Base-by-base conservation (phyloP, 2,888 invertebrate genomes). In the Chelonus formosanus region DNA sequence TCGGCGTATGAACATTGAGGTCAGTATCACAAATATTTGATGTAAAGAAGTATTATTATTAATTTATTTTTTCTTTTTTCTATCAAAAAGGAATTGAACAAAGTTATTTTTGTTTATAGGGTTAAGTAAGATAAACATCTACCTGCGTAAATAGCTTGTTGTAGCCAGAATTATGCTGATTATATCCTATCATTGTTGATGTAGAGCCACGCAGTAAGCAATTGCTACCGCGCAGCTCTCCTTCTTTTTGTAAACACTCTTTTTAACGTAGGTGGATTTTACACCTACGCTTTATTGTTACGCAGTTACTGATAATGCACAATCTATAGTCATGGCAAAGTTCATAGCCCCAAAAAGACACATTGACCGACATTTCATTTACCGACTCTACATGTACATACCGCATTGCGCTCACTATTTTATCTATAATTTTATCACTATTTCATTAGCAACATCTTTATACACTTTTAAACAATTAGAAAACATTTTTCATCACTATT, bases 131-230 rank as follows among this genome's bases (percentile, higher is more conserved):
- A 20, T 20, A 20, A 20, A 20, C 20, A 20, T 34, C 60, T 85
- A 92, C 92, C 92, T 92, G 92, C 69, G 92, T 91, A 81, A 92
- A 92, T 83, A 92, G 89, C 88, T 92, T 92, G 88, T 92, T 92
- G 88, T 92, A 92, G 84, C 92, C 92, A 83, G 91, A 89, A 85
- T 88, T 90, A 85, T 89, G 90, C 87, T 88, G 90, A 87, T 89
- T 90, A 88, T 91, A 92, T 79, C 90, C 90, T 88, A 92, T 91
- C 90, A 91, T 91, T 77, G 83, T 83, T 83, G 75, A 71, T 57
- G 64, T 62, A 71, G 65, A 67, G 68, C 57, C 71, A 61, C 62
- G 60, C 59, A 67, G 67, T 62, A 44, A 63, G 7, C 45, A 62
- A 66, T 50, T 43, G 56, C 56, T 43, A 44, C 52, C 50, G 66